Conservation (phyloP, 1,140 invertebrate species). For the Anagrus nilaparvatae region DNA sequence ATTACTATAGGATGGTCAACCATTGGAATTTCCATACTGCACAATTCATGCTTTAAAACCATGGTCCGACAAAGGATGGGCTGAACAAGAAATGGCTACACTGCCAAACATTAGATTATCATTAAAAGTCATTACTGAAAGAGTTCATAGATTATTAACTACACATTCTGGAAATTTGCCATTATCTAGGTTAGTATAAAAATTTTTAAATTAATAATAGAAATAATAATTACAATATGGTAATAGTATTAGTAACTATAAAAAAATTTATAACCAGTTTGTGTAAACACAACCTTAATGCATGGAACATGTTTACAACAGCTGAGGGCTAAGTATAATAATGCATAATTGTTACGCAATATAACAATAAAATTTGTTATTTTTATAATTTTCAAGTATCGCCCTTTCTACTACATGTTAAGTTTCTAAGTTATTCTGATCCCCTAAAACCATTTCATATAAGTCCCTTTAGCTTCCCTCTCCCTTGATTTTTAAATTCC, state of each 20-base stretch:
- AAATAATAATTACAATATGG: no score
- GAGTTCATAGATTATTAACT: slow-evolving; percentile 55
- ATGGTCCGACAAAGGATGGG: slow-evolving; percentile 57
- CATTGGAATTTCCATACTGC: slow-evolving; percentile 50
- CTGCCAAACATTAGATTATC: slow-evolving; percentile 65
- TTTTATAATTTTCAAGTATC: no score
- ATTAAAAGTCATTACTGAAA: slow-evolving; percentile 51
- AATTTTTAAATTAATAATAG: no score
- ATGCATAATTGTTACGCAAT: no score
- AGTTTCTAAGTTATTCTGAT: background rate
- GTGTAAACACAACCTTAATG: no score
- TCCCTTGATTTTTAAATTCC: no score
- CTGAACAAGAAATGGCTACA: slow-evolving; percentile 57
- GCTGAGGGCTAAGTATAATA: no score
- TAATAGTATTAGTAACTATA: slow-evolving; percentile 5
- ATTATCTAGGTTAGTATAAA: slow-evolving; percentile 57
- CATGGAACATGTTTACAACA: no score
- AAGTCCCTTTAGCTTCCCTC: no score
- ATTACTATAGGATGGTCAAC: slow-evolving; percentile 36
- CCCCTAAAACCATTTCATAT: no score
- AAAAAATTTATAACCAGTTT: background rate
- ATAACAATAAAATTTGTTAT: no score
- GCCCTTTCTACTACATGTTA: no score
- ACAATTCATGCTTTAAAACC: slow-evolving; percentile 47
- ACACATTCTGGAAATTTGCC: slow-evolving; percentile 62